Evolutionary conservation across 2,888 invertebrate species (phyloP).

Genomic region (Sthenelais limicola): DNA sequence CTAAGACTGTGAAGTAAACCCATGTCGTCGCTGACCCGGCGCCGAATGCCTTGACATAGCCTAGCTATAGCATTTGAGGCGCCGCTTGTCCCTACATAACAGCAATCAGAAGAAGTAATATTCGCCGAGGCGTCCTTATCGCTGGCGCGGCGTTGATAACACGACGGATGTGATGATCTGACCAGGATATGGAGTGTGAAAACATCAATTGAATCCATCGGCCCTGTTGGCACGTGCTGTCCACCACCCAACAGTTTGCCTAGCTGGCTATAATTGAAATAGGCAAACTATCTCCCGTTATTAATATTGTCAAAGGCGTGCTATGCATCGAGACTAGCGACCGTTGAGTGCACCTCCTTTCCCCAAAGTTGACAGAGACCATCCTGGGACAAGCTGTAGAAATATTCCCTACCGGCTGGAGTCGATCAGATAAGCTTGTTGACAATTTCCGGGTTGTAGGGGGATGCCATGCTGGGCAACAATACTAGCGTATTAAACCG

Average conservation of each 20-base stretch:
- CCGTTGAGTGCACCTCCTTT: background rate
- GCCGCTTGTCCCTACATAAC: too few species aligned
- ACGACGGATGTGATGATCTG: slow-evolving; percentile 19
- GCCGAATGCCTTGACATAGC: too few species aligned
- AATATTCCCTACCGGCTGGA: slow-evolving; percentile 5
- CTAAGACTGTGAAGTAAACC: too few species aligned
- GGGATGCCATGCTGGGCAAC: background rate
- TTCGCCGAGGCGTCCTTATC: too few species aligned
- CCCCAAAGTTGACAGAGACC: slow-evolving; percentile 17
- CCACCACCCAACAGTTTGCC: background rate
- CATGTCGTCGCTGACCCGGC: too few species aligned
- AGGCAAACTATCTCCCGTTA: slow-evolving; percentile 27
- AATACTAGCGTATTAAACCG: background rate
- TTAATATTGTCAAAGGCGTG: slow-evolving; percentile 23
- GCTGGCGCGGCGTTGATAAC: too few species aligned
- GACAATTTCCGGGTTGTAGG: slow-evolving; percentile 36
- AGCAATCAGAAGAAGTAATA: too few species aligned
- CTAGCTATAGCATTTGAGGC: too few species aligned
- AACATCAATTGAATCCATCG: slow-evolving; percentile 32
- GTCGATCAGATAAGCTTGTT: slow-evolving; percentile 18
- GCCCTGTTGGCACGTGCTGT: background rate
- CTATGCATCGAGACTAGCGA: background rate
- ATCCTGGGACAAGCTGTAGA: slow-evolving; percentile 9
- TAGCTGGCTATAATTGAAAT: slow-evolving; percentile 25
- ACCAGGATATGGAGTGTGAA: background rate